Conservation (phyloP, 2,888 invertebrate species). For the Dorcus hopei region DNA sequence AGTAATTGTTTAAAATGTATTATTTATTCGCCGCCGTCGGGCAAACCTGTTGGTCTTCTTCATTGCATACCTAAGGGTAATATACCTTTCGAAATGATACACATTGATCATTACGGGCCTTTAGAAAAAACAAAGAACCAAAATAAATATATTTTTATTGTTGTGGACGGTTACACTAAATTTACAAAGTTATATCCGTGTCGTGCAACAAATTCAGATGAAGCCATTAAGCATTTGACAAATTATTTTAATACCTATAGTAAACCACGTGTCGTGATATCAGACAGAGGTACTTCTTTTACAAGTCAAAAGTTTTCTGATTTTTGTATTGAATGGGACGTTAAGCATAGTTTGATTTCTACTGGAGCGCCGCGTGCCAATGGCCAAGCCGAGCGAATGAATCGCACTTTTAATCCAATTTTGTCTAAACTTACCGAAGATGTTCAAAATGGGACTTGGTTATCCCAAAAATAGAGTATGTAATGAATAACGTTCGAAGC, state of each 20-base stretch:
- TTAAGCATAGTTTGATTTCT: slow-evolving; percentile 30
- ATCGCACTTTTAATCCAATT: slow-evolving; percentile 27
- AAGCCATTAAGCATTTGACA: slow-evolving; percentile 22
- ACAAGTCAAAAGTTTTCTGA: slow-evolving; percentile 29
- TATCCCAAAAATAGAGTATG: slow-evolving; percentile 17
- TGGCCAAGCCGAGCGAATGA: slow-evolving; percentile 33
- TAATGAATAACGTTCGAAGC: slow-evolving; percentile 19
- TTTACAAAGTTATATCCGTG: slow-evolving; percentile 27
- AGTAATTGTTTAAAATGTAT: slow-evolving; percentile 35
- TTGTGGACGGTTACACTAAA: slow-evolving; percentile 34
- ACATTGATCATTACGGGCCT: slow-evolving; percentile 35
- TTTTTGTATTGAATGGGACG: slow-evolving; percentile 20
- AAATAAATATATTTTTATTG: slow-evolving; percentile 28
- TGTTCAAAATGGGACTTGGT: slow-evolving; percentile 23
- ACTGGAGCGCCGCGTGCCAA: slow-evolving; percentile 33
- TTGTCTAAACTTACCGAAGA: slow-evolving; percentile 24
- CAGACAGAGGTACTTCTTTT: slow-evolving; percentile 32
- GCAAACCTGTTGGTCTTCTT: slow-evolving; percentile 31
- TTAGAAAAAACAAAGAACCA: slow-evolving; percentile 21
- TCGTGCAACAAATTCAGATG: slow-evolving; percentile 19
- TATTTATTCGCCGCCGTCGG: slow-evolving; percentile 20
- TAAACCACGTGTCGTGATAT: slow-evolving; percentile 25
- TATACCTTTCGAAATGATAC: slow-evolving; percentile 28
- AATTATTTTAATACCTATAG: slow-evolving; percentile 27
- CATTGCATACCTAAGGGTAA: slow-evolving; percentile 31